Conservation (phyloP, 2,888 invertebrate species). For the Oscheius sp. region DNA sequence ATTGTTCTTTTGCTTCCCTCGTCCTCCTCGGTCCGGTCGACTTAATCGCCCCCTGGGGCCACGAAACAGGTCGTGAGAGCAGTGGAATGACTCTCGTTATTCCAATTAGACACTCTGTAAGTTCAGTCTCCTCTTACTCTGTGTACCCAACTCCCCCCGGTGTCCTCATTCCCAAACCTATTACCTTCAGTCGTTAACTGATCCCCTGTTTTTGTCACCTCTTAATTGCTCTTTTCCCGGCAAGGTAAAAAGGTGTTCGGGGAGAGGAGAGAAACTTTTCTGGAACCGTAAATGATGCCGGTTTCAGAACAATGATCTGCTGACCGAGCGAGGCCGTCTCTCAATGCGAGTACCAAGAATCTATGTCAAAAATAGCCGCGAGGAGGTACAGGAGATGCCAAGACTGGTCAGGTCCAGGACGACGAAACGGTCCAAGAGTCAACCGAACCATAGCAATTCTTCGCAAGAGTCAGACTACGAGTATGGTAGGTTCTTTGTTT, state of each 20-base stretch:
- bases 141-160: not conserved
- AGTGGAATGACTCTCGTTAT: conserved; percentile 37
- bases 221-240: conserved; percentile 16
- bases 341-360: conserved; percentile 43
- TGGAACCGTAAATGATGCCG: not conserved
- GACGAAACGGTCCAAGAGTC: conserved; percentile 40
- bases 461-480: conserved; percentile 41
- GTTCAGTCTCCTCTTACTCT: not conserved
- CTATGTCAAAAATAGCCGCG: conserved; percentile 34
- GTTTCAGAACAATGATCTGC: conserved; percentile 41
- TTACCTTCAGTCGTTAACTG: not conserved
- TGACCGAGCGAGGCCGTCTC: conserved; percentile 39
- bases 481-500: conserved; percentile 29
- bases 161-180: not conserved
- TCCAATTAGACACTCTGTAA: conserved; percentile 34
- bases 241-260: conserved; percentile 1
- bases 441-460: conserved; percentile 38
- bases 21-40: conserved; percentile 27
- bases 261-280: not conserved
- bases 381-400: conserved; percentile 34
- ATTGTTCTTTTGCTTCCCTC: conserved; percentile 27
- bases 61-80: conserved; percentile 13
- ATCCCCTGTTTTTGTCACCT: conserved; percentile 4
- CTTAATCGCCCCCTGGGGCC: conserved; percentile 22
- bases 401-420: conserved; percentile 28